These are phyloP conservation scores for Hydrotaea diabolus DNA, from an alignment of 2,888 invertebrate species.

Conservation along the genomic window DNA sequence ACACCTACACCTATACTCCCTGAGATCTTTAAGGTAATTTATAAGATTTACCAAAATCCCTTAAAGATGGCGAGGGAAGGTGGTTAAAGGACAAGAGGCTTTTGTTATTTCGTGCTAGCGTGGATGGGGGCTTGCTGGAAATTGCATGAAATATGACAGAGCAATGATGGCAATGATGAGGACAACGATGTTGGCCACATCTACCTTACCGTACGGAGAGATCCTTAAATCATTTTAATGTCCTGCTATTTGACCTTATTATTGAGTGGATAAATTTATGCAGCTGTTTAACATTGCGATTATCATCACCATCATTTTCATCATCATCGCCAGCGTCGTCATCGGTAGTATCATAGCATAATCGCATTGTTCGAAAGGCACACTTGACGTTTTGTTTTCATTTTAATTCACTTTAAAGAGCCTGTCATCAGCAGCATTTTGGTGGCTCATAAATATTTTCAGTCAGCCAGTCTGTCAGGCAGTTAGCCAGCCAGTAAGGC, in stretches of 20 bases:
- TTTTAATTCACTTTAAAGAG: conserved; percentile 55
- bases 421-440: conserved; percentile 44
- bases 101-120: neutral
- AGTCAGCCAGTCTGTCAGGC: neutral
- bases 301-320: conserved; percentile 33
- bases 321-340: conserved; percentile 18
- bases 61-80: neutral
- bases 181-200: neutral
- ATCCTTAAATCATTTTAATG: conserved; percentile 31
- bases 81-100: neutral
- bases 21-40: conserved; percentile 29
- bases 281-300: conserved; percentile 57
- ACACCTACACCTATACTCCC: neutral
- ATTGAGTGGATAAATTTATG: conserved; percentile 52
- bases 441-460: neutral
- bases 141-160: conserved; percentile 44
- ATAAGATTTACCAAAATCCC: conserved; percentile 29
- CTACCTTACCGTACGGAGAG: neutral
- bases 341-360: conserved; percentile 34
- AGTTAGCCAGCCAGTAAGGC: neutral
- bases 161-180: too few relatives aligned
- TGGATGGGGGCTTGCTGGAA: neutral
- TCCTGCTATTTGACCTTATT: conserved; percentile 48
- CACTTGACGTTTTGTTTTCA: conserved; percentile 24
- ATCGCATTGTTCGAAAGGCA: conserved; percentile 50